Evolutionary conservation across 2,113 vertebrate genomes (phyloP).

Genomic region (Coptodon bakossiorum): DNA sequence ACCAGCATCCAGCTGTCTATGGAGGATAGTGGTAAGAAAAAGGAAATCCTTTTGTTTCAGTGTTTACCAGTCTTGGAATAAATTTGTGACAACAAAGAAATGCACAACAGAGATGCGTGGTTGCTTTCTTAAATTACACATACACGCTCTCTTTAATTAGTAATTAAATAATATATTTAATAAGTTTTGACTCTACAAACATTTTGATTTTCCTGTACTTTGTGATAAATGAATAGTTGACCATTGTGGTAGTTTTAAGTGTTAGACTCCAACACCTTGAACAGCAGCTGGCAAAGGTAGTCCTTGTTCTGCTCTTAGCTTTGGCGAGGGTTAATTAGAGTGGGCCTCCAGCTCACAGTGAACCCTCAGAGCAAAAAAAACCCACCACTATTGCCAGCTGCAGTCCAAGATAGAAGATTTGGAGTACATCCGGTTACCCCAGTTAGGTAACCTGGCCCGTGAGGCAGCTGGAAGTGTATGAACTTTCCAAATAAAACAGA

Average conservation of each 20-base stretch:
- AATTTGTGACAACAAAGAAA: background rate
- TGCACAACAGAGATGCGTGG: background rate
- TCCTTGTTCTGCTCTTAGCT: background rate
- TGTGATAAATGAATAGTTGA: background rate
- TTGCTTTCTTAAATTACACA: background rate
- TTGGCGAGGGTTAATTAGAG: background rate
- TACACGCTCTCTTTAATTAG: background rate
- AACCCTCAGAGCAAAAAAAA: accelerated
- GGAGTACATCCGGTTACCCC: background rate
- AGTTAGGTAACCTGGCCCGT: background rate
- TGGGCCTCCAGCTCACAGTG: background rate
- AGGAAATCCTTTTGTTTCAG: background rate
- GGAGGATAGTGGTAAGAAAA: background rate
- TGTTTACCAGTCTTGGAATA: background rate
- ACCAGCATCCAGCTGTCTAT: background rate
- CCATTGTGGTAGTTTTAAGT: background rate
- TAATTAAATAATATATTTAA: background rate
- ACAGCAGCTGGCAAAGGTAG: background rate
- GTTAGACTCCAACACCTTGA: background rate
- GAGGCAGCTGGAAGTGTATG: background rate
- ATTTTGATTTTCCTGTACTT: accelerated
- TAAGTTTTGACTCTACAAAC: background rate
- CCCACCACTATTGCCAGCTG: background rate
- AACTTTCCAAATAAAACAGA: background rate
- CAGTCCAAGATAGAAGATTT: background rate